phyloP scores from a whole-genome alignment of 2,888 invertebrate genomes.

The Odontothrips loti region DNA sequence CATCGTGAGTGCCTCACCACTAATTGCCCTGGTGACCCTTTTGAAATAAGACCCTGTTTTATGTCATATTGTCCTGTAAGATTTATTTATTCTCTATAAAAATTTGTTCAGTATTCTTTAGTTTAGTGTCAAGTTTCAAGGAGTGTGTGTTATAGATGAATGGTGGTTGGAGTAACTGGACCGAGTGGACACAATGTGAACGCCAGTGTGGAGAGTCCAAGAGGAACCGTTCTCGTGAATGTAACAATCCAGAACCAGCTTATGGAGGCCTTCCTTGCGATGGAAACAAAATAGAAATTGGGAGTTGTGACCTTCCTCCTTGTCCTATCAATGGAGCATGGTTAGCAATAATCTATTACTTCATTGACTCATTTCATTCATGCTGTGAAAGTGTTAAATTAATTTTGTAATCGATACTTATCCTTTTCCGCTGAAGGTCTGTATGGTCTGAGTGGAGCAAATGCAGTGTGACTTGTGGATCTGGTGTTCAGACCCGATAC shows the following conservation, averaged over 20 bases:
- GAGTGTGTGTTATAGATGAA: conserved; percentile 40
- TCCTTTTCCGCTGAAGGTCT: conserved; percentile 44
- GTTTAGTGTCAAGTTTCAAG: neutral
- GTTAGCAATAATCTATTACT: conserved; percentile 39
- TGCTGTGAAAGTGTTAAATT: neutral
- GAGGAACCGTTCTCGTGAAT: conserved; percentile 46
- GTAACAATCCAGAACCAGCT: conserved; percentile 47
- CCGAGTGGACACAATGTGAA: conserved; percentile 48
- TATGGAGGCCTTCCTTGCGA: conserved; percentile 47
- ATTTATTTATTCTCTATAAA: conserved; percentile 23
- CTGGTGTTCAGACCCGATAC: conserved; percentile 42
- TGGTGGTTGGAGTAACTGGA: conserved; percentile 48
- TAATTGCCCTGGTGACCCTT: conserved; percentile 29
- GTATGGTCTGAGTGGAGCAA: conserved; percentile 45
- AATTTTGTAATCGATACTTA: conserved; percentile 45
- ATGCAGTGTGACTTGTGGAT: conserved; percentile 46
- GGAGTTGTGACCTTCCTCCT: conserved; percentile 45
- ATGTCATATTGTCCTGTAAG: conserved; percentile 46
- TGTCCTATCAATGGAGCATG: conserved; percentile 50
- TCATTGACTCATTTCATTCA: conserved; percentile 3
- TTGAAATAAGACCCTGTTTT: conserved; percentile 32
- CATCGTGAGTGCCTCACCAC: conserved; percentile 44
- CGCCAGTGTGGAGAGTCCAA: conserved; percentile 48
- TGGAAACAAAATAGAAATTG: conserved; percentile 46
- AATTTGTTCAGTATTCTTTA: conserved; percentile 6